Base-by-base conservation (phyloP, 2,888 invertebrate genomes). In the Sphinx pinastri region DNA sequence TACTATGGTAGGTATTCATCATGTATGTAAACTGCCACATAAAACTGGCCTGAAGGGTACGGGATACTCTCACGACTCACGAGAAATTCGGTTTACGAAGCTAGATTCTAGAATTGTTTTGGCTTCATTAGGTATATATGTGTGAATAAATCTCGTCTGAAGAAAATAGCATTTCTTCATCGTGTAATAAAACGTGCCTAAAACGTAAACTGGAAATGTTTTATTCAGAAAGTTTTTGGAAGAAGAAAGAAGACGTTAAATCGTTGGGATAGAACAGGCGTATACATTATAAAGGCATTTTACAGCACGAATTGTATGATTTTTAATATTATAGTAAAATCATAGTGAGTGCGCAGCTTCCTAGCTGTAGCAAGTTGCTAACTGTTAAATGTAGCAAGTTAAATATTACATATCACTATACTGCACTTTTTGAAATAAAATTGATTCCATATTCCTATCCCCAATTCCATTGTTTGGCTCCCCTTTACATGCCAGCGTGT, bases 141-240 rank as follows among this genome's bases (percentile, higher is more conserved):
- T 10, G 45, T 16, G 13, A 63, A 49, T 63, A 63, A 63, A 63
- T 63, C 49, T 19, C 7, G 47, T 63, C 47, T 63, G 47, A 45
- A 47, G 49, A 12, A 19, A 49, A 49, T 47, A 47, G 12, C 12
- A 47, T 63, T 59, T 25, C 47, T 63, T 49, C 49, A 60, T 19
- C 19, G 49, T 19, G 47, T 19, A 49, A 63, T 63, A 63, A 63
- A 63, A 47, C 19, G 47, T 13, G 47, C 63, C 49, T 49, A 63
- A 63, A 49, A 63, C 49, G 13, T 49, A 49, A 47, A 2, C 47
- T 49, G 19, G 47, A 8, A 49, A 63, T 47, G 19, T 6, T 47
- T 45, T 19, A 12, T 4, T 12, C 12, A 12, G 47, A n/a, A 47
- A 63, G 16, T 16, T 14, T 47, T 11, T 19, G 14, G 12, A 47